These are phyloP conservation scores for Trochalopteron elliotii DNA, from an alignment of 2,113 vertebrate species.

Conservation along the genomic window DNA sequence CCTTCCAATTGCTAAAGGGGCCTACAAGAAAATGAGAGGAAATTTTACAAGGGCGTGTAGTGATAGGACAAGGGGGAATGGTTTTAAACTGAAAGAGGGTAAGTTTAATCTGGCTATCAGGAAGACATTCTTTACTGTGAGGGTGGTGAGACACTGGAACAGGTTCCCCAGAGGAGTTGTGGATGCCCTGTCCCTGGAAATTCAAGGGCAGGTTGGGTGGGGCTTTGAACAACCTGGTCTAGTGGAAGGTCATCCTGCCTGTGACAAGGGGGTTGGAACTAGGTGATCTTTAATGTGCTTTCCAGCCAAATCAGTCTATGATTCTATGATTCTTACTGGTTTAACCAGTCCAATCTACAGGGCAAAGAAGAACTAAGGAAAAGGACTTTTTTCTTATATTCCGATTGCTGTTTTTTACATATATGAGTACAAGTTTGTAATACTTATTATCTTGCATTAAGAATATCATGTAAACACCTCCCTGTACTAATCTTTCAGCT, in stretches of 20 bases:
- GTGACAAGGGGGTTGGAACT: neutral
- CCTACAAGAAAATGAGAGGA: neutral
- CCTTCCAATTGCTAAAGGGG: neutral
- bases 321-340: neutral
- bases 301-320: neutral
- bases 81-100: neutral
- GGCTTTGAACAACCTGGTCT: neutral
- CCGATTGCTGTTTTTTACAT: neutral
- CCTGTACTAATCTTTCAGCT: neutral
- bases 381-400: neutral
- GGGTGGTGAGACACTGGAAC: neutral
- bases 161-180: neutral
- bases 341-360: neutral
- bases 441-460: neutral
- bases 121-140: neutral
- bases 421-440: neutral
- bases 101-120: neutral
- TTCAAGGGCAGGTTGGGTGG: neutral
- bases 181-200: neutral
- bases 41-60: neutral
- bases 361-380: neutral
- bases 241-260: neutral
- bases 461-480: neutral
- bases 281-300: neutral
- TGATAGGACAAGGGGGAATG: neutral